phyloP scores from a whole-genome alignment of 2,797 vertebrate genomes.

The Lagorchestes hirsutus region DNA sequence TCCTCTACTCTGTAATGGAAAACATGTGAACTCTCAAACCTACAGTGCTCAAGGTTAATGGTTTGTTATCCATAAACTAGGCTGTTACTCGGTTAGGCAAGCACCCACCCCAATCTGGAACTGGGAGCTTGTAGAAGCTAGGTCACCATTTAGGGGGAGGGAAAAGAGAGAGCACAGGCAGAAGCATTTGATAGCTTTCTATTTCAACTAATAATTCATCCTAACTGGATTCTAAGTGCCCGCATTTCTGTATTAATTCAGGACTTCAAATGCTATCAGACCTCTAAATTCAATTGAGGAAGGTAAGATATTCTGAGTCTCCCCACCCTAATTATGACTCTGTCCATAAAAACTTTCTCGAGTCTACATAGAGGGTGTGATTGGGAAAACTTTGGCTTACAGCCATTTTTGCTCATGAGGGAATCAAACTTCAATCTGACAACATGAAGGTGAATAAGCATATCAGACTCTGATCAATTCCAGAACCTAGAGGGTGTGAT shows the following conservation, averaged over 20 bases:
- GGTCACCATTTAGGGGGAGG: not conserved
- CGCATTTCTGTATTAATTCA: not conserved
- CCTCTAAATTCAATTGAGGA: not conserved
- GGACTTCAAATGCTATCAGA: not conserved
- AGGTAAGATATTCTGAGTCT: not conserved
- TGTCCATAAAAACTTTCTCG: not conserved
- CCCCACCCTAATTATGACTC: not conserved
- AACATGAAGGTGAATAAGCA: not conserved
- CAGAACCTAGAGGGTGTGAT: not conserved
- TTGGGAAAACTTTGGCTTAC: not conserved
- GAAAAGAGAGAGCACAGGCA: not conserved
- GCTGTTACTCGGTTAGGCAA: not conserved
- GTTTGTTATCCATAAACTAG: slow-evolving; percentile 68
- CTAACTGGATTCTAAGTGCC: not conserved
- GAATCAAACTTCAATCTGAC: not conserved
- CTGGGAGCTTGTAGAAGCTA: not conserved
- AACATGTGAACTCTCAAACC: slow-evolving; percentile 53
- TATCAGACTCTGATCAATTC: not conserved
- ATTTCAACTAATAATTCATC: not conserved
- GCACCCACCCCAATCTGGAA: not conserved
- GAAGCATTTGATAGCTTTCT: not conserved
- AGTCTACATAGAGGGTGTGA: not conserved
- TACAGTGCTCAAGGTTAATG: slow-evolving; percentile 75
- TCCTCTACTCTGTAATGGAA: slow-evolving; percentile 70
- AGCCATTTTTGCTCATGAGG: not conserved